A percentile compares a stretch with the other conserved stretches of the same genome.
Conservation (phyloP, 2,888 invertebrate genomes). For the Brachyptera putata region DNA sequence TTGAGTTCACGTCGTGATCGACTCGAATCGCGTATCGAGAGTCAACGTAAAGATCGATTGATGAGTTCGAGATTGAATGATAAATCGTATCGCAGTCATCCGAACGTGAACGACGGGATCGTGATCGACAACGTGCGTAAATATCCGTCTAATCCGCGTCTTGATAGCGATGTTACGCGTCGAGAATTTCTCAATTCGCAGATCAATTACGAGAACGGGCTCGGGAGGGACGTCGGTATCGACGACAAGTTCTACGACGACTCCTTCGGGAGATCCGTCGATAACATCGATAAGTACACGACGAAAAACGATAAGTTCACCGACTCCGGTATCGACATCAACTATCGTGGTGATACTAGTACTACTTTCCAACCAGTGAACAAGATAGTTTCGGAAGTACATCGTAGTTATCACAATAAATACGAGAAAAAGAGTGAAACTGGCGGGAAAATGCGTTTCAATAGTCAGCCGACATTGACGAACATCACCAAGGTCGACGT, state of each 20-base stretch:
- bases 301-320: conserved; percentile 58
- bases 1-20: conserved; percentile 69
- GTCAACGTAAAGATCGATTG: conserved; percentile 33
- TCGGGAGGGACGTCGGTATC: not conserved
- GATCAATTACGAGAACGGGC: conserved; percentile 23
- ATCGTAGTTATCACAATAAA: conserved; percentile 6
- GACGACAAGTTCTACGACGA: conserved; percentile 11
- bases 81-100: conserved; percentile 44
- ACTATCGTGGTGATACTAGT: conserved; percentile 49
- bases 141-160: conserved; percentile 43
- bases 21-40: conserved; percentile 69
- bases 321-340: conserved; percentile 79
- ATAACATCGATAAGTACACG: conserved; percentile 41
- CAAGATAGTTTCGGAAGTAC: not conserved
- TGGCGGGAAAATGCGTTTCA: not conserved
- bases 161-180: conserved; percentile 39
- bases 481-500: conserved; percentile 28
- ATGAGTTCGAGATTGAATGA: conserved; percentile 43
- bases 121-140: conserved; percentile 44
- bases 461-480: conserved; percentile 13
- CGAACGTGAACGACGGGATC: conserved; percentile 42
- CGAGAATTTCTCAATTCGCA: conserved; percentile 31
- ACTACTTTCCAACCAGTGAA: not conserved
- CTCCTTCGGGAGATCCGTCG: conserved; percentile 11
- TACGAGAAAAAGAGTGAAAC: not conserved